Percentiles rank a stretch among this genome's conserved stretches.
These are phyloP conservation scores for Epinephelus moara DNA, from an alignment of 2,113 vertebrate species.

Conservation along the genomic window DNA sequence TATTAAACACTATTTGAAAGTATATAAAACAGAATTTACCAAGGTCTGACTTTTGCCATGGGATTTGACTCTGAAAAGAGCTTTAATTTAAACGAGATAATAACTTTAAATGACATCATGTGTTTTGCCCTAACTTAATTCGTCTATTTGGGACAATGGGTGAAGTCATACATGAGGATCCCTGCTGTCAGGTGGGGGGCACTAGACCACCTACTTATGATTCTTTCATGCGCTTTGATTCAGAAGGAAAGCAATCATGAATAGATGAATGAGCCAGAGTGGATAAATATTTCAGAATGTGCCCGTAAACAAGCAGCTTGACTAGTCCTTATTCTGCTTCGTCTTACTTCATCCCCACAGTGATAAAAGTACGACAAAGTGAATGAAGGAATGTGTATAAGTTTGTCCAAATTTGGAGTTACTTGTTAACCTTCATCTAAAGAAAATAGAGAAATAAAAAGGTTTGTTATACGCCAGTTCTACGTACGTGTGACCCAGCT, in stretches of 20 bases:
- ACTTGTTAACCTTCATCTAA: background rate
- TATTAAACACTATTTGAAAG: slow-evolving; percentile 60
- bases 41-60: slow-evolving; percentile 43
- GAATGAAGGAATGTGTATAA: background rate
- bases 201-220: slow-evolving; percentile 45
- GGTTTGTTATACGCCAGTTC: background rate
- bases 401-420: background rate
- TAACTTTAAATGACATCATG: slow-evolving; percentile 56
- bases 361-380: slow-evolving; percentile 25
- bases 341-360: slow-evolving; percentile 1
- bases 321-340: slow-evolving; percentile 24
- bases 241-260: slow-evolving; percentile 67
- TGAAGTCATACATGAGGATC: slow-evolving; percentile 48
- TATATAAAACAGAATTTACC: slow-evolving; percentile 57
- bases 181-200: slow-evolving; percentile 49
- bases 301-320: slow-evolving; percentile 42
- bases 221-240: slow-evolving; percentile 72
- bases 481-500: background rate
- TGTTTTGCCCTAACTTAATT: slow-evolving; percentile 38
- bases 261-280: slow-evolving; percentile 67
- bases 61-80: slow-evolving; percentile 41
- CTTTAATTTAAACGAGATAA: slow-evolving; percentile 55
- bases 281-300: slow-evolving; percentile 73
- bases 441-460: background rate
- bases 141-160: slow-evolving; percentile 32